Base-by-base conservation (phyloP, 2,797 vertebrate genomes). In the Sebastes vulpes region DNA sequence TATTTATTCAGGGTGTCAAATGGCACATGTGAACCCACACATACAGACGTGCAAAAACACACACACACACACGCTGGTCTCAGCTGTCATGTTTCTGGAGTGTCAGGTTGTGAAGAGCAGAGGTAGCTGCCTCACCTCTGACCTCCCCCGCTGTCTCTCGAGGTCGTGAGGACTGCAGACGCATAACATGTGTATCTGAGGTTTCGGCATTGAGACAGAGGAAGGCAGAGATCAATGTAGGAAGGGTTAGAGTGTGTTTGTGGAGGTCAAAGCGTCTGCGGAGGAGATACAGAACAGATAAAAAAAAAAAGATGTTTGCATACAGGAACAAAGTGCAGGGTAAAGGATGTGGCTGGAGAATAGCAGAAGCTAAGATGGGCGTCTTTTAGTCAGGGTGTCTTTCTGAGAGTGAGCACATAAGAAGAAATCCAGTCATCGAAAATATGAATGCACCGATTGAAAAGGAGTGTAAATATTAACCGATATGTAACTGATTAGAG, bases 81-180 rank as follows among this genome's bases (percentile, higher is more conserved):
- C 72, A 64, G 81, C 77, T 73, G 79, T 88, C 87, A 85, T 88
- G 85, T 88, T 79, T 72, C 75, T 75, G 26, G 35, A 88, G 90
- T 92, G 90, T 90, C 85, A 76, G 75, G 72, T 88, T 91, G 86
- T 90, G 86, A 91, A 87, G 87, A 83, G 82, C 82, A 91, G 89
- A 92, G 82, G 83, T 85, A 72, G 78, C 81, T 1, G 18, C 60
- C 50, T 81, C 28, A 83, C 90, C 89, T 77, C 63, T 84, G 89
- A 91, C 85, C 88, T 77, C 59, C 1, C 38, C 42, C 42, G 26
- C 2, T 6, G 61, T 78, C 85, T 74, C 84, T 38, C 0, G 50
- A 79, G 84, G 77, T 83, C 84, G 21, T 6, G 56, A 56, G 50
- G 84, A 63, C 82, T 32, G 59, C 73, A 73, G 81, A 78, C 28